phyloP scores from a whole-genome alignment of 2,888 invertebrate species.

The Lasioglossum lativentre region DNA sequence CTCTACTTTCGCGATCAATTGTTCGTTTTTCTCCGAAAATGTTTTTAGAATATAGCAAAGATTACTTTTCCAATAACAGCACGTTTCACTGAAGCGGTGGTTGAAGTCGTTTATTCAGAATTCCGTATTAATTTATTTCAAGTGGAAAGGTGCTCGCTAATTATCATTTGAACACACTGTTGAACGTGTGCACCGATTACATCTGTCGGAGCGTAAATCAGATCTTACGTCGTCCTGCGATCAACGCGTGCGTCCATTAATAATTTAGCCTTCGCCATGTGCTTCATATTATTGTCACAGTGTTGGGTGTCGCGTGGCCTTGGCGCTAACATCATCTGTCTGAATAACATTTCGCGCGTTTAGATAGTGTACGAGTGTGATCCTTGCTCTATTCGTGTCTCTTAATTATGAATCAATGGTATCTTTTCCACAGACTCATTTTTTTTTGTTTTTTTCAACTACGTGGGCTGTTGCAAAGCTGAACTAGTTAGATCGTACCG shows the following conservation, averaged over 20 bases:
- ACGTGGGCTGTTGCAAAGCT: background rate
- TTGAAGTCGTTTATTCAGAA: background rate
- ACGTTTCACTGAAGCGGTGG: background rate
- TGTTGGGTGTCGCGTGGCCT: slow-evolving; percentile 46
- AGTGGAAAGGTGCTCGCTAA: background rate
- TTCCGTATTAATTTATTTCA: background rate
- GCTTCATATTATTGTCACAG: slow-evolving; percentile 48
- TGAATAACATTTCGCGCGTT: slow-evolving; percentile 30
- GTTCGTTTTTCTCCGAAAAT: no score
- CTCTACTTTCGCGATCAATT: no score
- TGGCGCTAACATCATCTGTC: slow-evolving; percentile 29
- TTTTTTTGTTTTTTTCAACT: background rate
- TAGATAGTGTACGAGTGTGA: slow-evolving; percentile 8
- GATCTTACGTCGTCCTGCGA: slow-evolving; percentile 15
- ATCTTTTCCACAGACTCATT: slow-evolving; percentile 3
- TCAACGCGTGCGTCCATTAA: slow-evolving; percentile 35
- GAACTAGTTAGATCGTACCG: background rate
- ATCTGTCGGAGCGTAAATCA: background rate
- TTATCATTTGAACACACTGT: background rate
- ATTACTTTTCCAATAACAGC: background rate
- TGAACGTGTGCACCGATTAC: background rate
- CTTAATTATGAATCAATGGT: slow-evolving; percentile 20
- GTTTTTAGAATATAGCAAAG: background rate
- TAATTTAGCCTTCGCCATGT: slow-evolving; percentile 44
- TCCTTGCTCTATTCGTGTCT: slow-evolving; percentile 8